Evolutionary conservation across 2,113 vertebrate genomes (phyloP), one percentile per base, ranked within the genome.

Genomic region (Vicugna pacos): DNA sequence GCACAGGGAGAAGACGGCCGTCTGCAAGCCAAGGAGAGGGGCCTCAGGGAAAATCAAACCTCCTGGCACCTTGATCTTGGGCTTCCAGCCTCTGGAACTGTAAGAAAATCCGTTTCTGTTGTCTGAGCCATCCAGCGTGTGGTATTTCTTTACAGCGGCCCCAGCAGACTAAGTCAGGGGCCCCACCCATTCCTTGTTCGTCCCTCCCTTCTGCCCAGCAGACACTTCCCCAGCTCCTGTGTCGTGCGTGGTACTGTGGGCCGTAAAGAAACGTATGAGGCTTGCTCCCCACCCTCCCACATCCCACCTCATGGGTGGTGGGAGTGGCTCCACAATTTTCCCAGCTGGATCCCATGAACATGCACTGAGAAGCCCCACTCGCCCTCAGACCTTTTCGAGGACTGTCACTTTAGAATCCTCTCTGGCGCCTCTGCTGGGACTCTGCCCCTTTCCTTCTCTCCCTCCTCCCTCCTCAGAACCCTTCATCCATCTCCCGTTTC

Each of bases 241-340:
- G 81, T 70, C 4, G 17, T 46, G 24, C 20, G 28, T 17, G n/a
- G 26, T n/a, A 22, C 46, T 48, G 13, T 35, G 64, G 32, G 32
- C n/a, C 65, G n/a, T 17, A 46, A 35, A 46, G 62, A 58, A 83
- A 19, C 16, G 6, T 8, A n/a, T 15, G 30, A 6, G 1, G 54
- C 16, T 6, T 5, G 19, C 13, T 15, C 2, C 30, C 26, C 0
- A 4, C 38, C 15, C 28, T 79, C 35, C 58, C 8, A n/a, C 58
- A 38, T 38, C 24, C 32, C 58, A 38, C 13, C 20, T 67, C 16
- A 1, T 7, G 13, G 15, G 38, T 35, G 26, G 14, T 56, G 20
- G 28, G 50, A 24, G 5, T 16, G 17, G n/a, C 52, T 90, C 42
- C 10, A 50, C 69, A 87, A 30, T 42, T 58, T 52, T 38, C n/a